Conservation (phyloP, 2,888 invertebrate species). For the Hecatera dysodea region DNA sequence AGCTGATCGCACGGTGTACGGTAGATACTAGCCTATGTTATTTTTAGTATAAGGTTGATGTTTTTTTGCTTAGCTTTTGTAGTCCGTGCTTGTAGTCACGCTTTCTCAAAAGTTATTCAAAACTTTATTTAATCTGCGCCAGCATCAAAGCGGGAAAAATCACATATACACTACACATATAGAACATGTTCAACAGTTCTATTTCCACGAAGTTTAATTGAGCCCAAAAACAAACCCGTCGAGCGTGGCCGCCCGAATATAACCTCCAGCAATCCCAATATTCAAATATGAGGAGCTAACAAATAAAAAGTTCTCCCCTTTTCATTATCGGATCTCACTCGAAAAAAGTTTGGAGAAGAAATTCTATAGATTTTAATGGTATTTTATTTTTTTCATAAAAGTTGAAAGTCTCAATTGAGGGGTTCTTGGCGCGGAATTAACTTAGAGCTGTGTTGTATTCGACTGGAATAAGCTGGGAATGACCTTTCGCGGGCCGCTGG, state of each 20-base stretch:
- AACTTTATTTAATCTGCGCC: not conserved
- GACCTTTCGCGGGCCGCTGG: slow-evolving; percentile 48
- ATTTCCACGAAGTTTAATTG: slow-evolving; percentile 40
- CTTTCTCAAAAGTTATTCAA: no score
- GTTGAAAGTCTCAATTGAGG: slow-evolving; percentile 48
- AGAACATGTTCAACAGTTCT: not conserved
- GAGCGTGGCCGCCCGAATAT: slow-evolving; percentile 26
- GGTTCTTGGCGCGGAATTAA: slow-evolving; percentile 45
- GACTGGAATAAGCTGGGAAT: slow-evolving; percentile 51
- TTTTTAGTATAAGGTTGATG: no score
- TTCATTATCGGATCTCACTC: slow-evolving; percentile 55
- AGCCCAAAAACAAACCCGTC: slow-evolving; percentile 21
- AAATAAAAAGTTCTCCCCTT: slow-evolving; percentile 56
- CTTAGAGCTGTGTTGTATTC: slow-evolving; percentile 45
- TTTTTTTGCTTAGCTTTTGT: no score
- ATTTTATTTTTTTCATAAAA: slow-evolving; percentile 53
- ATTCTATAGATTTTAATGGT: slow-evolving; percentile 59
- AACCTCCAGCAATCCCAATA: slow-evolving; percentile 32
- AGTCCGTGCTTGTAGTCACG: no score
- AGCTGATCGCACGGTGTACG: no score
- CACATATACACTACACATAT: no score
- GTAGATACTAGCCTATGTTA: no score
- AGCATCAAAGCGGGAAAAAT: slow-evolving; percentile 5
- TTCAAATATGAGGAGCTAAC: slow-evolving; percentile 50
- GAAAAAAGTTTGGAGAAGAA: slow-evolving; percentile 42